Evolutionary conservation across 2,888 invertebrate genomes (phyloP).

Genomic region (Leptinotarsa juncta): DNA sequence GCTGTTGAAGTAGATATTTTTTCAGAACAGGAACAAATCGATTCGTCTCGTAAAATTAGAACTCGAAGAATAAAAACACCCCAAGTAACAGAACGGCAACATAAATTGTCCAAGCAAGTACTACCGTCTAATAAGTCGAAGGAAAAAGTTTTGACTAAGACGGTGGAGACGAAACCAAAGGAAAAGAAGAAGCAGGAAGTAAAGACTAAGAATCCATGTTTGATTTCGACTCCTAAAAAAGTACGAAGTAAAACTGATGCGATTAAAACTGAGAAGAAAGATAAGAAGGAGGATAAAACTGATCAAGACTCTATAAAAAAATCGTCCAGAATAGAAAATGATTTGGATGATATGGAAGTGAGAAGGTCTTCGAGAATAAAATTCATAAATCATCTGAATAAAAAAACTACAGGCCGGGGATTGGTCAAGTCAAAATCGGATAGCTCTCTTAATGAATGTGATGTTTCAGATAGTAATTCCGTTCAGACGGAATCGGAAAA

Average conservation of each 20-base stretch:
- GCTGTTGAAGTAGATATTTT: neutral
- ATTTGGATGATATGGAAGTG: constrained; percentile 61
- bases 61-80: constrained; percentile 8
- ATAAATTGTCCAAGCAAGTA: neutral
- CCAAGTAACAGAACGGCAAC: neutral
- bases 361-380: constrained; percentile 82
- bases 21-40: neutral
- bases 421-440: constrained; percentile 68
- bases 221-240: constrained; percentile 31
- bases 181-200: constrained; percentile 33
- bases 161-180: constrained; percentile 28
- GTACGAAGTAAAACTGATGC: constrained; percentile 36
- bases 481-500: constrained; percentile 52
- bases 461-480: constrained; percentile 70
- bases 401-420: constrained; percentile 74
- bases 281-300: constrained; percentile 30
- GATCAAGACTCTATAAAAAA: constrained; percentile 25
- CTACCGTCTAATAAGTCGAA: neutral
- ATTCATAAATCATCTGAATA: constrained; percentile 77
- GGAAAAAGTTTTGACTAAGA: constrained; percentile 12
- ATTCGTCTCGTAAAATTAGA: neutral
- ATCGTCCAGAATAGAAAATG: constrained; percentile 37
- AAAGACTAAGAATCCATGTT: constrained; percentile 29
- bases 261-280: constrained; percentile 32
- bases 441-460: constrained; percentile 65